phyloP scores from a whole-genome alignment of 2,113 vertebrate genomes.

The Planiliza haematocheilus region DNA sequence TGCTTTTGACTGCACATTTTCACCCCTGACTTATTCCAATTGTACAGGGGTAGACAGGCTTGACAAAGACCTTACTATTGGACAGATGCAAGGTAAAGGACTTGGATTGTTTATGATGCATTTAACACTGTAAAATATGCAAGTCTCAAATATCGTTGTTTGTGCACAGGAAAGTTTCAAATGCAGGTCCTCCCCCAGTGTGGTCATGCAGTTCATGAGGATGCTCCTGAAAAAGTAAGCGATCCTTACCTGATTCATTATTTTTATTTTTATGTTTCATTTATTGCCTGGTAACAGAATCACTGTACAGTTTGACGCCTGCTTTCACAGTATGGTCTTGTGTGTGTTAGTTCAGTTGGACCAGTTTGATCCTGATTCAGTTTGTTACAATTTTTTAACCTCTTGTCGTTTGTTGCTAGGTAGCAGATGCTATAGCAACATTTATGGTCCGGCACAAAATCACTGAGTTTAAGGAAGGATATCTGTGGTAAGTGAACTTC shows the following conservation, averaged over 20 bases:
- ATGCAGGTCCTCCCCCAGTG: constrained; percentile 99
- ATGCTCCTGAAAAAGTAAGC: constrained; percentile 95
- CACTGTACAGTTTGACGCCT: background rate
- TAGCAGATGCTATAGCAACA: constrained; percentile 95
- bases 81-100: constrained; percentile 97
- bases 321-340: background rate
- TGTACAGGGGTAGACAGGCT: constrained; percentile 94
- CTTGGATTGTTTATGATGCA: background rate
- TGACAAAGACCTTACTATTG: constrained; percentile 99
- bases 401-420: constrained; percentile 75
- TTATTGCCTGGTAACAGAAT: background rate
- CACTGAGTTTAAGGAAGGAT: constrained; percentile 95
- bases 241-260: background rate
- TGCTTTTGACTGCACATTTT: constrained; percentile 25
- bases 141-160: background rate
- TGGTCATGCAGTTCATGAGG: constrained; percentile 98
- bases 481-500: constrained; percentile 89
- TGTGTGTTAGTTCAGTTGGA: background rate
- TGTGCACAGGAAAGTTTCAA: constrained; percentile 95
- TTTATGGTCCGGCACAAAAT: constrained; percentile 98
- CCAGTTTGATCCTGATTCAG: background rate
- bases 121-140: background rate
- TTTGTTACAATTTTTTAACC: background rate
- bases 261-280: too few relatives aligned
- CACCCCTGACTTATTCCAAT: constrained; percentile 25